Conservation (phyloP, 2,797 vertebrate genomes). For the Sciurus carolinensis region DNA sequence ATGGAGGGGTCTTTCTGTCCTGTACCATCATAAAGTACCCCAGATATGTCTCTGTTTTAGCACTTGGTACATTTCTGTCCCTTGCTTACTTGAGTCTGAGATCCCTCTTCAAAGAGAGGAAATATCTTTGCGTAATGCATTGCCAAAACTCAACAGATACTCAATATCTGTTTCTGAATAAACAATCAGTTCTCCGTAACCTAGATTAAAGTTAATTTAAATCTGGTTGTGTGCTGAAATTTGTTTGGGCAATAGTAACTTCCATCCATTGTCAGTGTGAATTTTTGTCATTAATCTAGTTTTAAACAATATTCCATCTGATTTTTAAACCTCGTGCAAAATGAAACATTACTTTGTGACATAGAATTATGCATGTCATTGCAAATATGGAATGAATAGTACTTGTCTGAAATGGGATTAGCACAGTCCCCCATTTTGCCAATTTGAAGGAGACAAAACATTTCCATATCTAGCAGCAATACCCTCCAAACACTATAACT, state of each 20-base stretch:
- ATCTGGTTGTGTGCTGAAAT: background rate
- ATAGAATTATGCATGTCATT: background rate
- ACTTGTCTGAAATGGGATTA: constrained; percentile 20
- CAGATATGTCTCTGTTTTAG: background rate
- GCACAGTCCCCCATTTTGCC: background rate
- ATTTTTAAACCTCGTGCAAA: constrained; percentile 44
- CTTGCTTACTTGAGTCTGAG: background rate
- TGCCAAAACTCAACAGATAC: background rate
- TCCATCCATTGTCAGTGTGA: background rate
- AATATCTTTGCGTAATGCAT: background rate
- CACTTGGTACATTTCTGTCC: background rate
- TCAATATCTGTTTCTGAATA: background rate
- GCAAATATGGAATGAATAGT: constrained; percentile 57
- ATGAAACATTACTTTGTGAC: background rate
- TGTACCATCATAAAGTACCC: background rate
- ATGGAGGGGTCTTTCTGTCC: background rate
- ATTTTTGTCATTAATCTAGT: constrained; percentile 39
- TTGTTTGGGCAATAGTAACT: constrained; percentile 13
- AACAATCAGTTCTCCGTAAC: background rate
- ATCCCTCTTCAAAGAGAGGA: background rate
- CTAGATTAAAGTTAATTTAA: background rate
- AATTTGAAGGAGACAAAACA: constrained; percentile 58
- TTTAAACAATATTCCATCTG: background rate
- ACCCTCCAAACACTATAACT: constrained; percentile 55
- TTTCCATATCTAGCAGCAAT: background rate